A percentile compares a stretch with the other conserved stretches of the same genome.
Conservation (phyloP, 1,140 invertebrate genomes). For the Aphelinus certus region DNA sequence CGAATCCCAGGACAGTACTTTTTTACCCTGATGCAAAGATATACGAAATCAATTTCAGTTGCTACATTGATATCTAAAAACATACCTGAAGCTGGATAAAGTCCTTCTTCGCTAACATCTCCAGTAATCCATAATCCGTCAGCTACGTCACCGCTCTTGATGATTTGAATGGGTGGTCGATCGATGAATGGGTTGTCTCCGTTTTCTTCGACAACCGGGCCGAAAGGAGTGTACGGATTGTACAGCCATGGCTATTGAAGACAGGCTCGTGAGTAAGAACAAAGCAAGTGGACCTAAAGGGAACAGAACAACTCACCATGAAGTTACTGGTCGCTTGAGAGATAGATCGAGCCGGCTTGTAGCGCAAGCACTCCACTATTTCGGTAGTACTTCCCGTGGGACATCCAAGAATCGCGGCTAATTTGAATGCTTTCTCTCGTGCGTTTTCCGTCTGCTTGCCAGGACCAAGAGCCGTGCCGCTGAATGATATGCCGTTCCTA, state of each 20-base stretch:
- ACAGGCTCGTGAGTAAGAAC: neutral
- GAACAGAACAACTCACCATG: neutral
- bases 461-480: constrained; percentile 74
- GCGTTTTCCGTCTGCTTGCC: constrained; percentile 75
- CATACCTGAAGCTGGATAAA: constrained; percentile 65
- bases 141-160: constrained; percentile 57
- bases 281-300: too few species aligned
- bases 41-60: too few species aligned
- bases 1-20: too few species aligned
- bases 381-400: constrained; percentile 63
- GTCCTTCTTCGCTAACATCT: constrained; percentile 64
- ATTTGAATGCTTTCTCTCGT: constrained; percentile 70
- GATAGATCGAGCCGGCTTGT: constrained; percentile 68
- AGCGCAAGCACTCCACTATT: constrained; percentile 74
- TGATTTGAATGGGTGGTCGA: constrained; percentile 64
- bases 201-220: constrained; percentile 25
- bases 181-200: constrained; percentile 47
- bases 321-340: constrained; percentile 34
- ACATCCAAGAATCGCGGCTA: constrained; percentile 75
- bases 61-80: too few species aligned
- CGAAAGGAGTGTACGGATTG: constrained; percentile 36
- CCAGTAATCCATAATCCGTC: constrained; percentile 66
- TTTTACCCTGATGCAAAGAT: too few species aligned
- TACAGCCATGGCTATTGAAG: constrained; percentile 26
- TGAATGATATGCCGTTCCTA: constrained; percentile 73